Conservation (phyloP, 92 coral and sea anemone genomes). For the Parazoanthus swiftii region DNA sequence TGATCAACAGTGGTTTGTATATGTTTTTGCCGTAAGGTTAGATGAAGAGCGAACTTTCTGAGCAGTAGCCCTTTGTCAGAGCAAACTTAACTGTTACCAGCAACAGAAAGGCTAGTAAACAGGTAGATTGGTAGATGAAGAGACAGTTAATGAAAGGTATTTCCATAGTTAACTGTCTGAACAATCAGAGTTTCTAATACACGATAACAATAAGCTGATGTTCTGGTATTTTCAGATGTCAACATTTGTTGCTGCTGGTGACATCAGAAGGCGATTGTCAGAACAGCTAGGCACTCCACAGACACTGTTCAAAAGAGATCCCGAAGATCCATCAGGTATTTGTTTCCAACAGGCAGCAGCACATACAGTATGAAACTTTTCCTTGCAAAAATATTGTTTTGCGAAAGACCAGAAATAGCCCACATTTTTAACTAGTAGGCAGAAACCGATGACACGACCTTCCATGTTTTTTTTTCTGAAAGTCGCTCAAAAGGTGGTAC, state of each 20-base stretch:
- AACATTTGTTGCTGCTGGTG: constrained; percentile 95
- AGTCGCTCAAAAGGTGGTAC: neutral
- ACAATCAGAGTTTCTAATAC: neutral
- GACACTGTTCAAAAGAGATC: constrained; percentile 89
- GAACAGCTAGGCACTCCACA: constrained; percentile 90
- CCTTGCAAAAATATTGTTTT: neutral
- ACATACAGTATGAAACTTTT: neutral
- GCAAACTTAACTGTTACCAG: no score
- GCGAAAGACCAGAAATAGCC: neutral
- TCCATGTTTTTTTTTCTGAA: neutral
- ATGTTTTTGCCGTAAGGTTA: no score
- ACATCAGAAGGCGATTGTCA: constrained; percentile 86
- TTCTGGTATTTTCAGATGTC: constrained; percentile 50
- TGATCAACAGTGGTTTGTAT: no score
- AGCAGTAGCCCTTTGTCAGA: no score
- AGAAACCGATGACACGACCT: neutral
- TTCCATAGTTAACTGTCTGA: no score
- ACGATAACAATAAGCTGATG: neutral
- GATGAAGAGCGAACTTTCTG: no score
- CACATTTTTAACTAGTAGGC: neutral
- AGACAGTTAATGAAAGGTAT: no score
- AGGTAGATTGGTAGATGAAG: no score
- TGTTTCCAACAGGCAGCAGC: neutral
- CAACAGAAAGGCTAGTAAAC: no score
- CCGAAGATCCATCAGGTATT: constrained; percentile 99